A percentile compares a stretch with the other conserved stretches of the same genome.
phyloP scores from a whole-genome alignment of 2,797 vertebrate species.

The Malurus splendens region DNA sequence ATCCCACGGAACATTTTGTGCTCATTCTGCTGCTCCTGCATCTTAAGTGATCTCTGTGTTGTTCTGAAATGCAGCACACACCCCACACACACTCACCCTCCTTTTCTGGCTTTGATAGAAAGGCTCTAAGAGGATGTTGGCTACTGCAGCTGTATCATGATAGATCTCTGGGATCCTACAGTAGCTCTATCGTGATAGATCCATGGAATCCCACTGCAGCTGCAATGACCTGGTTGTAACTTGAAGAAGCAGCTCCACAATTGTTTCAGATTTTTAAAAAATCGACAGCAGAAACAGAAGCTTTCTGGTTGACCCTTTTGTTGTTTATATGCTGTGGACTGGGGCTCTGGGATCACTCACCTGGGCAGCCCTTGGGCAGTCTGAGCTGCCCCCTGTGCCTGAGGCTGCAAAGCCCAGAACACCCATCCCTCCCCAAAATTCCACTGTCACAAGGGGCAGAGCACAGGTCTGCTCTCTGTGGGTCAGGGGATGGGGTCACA shows the following conservation, averaged over 20 bases:
- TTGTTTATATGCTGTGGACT: neutral
- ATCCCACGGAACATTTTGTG: neutral
- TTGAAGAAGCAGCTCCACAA: neutral
- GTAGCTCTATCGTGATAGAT: neutral
- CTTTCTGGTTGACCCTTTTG: neutral
- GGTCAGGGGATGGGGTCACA: neutral
- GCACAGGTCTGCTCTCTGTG: fast-evolving
- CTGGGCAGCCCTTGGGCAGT: neutral
- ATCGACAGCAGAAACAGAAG: neutral
- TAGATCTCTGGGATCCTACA: neutral
- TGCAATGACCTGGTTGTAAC: neutral
- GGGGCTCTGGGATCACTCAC: neutral
- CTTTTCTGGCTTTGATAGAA: neutral
- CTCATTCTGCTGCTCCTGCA: neutral
- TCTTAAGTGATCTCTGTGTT: neutral
- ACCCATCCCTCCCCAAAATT: neutral
- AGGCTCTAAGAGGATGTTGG: neutral
- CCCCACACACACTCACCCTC: neutral
- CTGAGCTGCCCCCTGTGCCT: neutral
- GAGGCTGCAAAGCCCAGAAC: neutral
- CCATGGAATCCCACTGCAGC: neutral
- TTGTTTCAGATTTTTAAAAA: neutral
- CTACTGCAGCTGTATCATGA: neutral
- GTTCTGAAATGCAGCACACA: neutral
- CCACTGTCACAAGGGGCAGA: neutral